Conservation (phyloP, 2,113 vertebrate genomes). For the Hypocryptadius cinnamomeus region DNA sequence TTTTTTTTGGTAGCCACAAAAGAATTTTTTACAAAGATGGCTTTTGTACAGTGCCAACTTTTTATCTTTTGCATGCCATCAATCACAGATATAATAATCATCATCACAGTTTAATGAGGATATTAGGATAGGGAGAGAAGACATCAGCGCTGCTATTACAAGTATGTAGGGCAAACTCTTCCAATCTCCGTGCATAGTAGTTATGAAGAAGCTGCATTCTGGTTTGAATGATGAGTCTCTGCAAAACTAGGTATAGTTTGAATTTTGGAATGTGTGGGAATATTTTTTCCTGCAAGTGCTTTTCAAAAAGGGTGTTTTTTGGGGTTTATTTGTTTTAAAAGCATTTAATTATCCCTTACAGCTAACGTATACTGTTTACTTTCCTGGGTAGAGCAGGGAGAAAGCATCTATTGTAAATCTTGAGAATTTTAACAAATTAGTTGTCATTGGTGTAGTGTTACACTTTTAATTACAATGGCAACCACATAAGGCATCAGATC, state of each 20-base stretch:
- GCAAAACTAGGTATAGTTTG: neutral
- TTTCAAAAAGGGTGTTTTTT: neutral
- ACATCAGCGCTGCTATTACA: rapidly evolving
- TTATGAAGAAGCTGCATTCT: neutral
- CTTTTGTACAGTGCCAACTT: neutral
- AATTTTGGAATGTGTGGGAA: neutral
- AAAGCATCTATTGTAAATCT: neutral
- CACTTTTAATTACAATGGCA: neutral
- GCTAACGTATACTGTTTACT: neutral
- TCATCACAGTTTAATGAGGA: neutral
- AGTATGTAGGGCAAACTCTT: neutral
- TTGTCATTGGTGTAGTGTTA: neutral
- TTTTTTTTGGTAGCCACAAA: neutral
- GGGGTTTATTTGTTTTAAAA: neutral
- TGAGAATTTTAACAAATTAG: neutral
- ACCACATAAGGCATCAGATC: neutral
- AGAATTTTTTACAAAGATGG: neutral
- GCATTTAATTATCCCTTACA: neutral
- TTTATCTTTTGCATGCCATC: neutral
- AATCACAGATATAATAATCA: neutral
- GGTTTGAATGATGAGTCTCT: neutral
- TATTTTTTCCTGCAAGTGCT: neutral
- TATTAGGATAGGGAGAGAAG: neutral
- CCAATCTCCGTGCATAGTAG: neutral
- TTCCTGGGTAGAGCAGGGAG: neutral